These are phyloP conservation scores for Cheirogaleus major DNA, from an alignment of 2,797 vertebrate species.

Conservation along the genomic window DNA sequence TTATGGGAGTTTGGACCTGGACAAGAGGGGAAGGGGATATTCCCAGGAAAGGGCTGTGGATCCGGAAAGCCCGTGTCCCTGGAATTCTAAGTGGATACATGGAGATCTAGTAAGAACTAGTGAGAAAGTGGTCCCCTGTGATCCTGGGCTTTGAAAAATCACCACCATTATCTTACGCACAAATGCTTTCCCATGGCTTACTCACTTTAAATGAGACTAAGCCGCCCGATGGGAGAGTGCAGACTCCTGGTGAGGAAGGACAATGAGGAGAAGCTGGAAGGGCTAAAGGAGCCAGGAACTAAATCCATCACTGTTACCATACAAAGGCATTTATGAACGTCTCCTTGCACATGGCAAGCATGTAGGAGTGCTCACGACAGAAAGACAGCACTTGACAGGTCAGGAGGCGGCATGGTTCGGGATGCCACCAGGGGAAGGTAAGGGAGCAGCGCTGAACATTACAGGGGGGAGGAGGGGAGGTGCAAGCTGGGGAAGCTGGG, in stretches of 20 bases:
- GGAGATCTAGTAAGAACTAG: background rate
- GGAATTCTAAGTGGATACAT: background rate
- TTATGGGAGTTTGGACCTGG: background rate
- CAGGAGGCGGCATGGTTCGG: background rate
- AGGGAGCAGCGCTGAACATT: accelerated
- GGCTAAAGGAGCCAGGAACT: background rate
- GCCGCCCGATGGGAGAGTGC: background rate
- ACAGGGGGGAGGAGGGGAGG: background rate
- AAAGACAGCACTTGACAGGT: background rate
- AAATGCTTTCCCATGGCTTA: background rate
- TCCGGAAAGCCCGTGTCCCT: background rate
- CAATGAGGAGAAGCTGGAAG: background rate
- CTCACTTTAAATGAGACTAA: background rate
- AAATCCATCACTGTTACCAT: accelerated
- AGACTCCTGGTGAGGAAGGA: background rate
- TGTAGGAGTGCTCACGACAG: background rate
- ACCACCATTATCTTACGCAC: background rate
- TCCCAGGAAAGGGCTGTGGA: background rate
- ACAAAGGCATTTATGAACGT: no score
- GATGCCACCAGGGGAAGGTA: background rate
- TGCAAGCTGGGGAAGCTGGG: no score
- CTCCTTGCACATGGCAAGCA: background rate
- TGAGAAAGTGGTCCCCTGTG: background rate
- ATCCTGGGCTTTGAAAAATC: background rate
- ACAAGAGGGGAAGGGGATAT: background rate